Evolutionary conservation across 2,888 invertebrate species (phyloP), one percentile per base, ranked within the genome.

Genomic region (Drosophila tanythrix): DNA sequence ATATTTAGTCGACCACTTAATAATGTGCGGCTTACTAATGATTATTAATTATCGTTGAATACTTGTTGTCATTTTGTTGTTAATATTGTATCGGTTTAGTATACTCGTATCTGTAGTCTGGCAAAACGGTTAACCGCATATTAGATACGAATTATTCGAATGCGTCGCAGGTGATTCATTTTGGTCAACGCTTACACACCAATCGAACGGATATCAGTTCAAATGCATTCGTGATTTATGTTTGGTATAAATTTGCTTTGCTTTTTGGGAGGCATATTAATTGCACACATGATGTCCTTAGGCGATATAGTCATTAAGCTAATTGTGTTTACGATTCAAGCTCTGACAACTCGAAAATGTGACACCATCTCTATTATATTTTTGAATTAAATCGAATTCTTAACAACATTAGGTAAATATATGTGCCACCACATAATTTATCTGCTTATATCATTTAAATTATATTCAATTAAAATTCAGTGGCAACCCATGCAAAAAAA

Each of bases 1-100:
- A 87, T 90, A 89, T 90, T 90, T 87, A 87, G 90, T 89, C 90
- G 71, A 82, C 90, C 87, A 87, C 90, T 90, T 89, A 78, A 90
- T 87, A 90, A 83, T 89, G 89, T 82, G 83, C 87, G 87, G 87
- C 89, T 78, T 83, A 75, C 87, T 90, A 90, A 87, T 87, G 87
- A 82, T 90, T 90, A 87, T 87, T 87, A 87, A 87, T 87, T 87
- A 90, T 90, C 83, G 87, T 73, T 80, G 66, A 78, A 87, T 83
- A 77, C 60, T 76, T 69, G 74, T 79, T 64, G 77, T 73, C 59
- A 81, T 75, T 88, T 63, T 58, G 85, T 56, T 65, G 60, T 21
- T 40, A 33, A 46, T 70, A 31, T 38, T 46, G 52, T 38, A 29
- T 33, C 53, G 52, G 43, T 65, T 50, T 31, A 66, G 58, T 57